Conservation (phyloP, 2,797 vertebrate species). For the Hirundo rustica region DNA sequence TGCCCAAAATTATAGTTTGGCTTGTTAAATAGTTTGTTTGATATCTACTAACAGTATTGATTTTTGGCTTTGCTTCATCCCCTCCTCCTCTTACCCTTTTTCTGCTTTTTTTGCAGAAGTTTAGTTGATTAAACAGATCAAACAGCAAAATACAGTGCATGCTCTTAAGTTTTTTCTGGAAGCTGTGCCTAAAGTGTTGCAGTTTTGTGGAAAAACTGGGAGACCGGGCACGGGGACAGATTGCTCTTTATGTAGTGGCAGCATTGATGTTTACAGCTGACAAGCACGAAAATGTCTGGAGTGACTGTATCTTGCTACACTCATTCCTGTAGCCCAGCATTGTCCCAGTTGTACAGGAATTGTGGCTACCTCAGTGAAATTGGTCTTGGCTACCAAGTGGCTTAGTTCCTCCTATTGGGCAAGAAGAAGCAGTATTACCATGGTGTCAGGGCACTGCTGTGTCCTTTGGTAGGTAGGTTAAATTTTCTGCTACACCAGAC, state of each 20-base stretch:
- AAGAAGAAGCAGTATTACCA: neutral
- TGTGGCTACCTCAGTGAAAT: neutral
- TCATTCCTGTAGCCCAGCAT: neutral
- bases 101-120: neutral
- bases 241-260: neutral
- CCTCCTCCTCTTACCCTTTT: neutral
- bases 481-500: neutral
- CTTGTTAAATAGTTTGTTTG: constrained; percentile 57
- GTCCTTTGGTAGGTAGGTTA: neutral
- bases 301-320: neutral
- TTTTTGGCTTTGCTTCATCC: constrained; percentile 22
- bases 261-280: neutral
- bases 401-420: neutral
- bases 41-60: constrained; percentile 51
- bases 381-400: neutral
- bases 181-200: neutral
- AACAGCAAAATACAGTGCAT: neutral
- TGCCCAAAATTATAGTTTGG: constrained; percentile 21
- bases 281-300: neutral
- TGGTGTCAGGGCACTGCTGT: neutral
- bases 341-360: neutral
- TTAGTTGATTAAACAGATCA: constrained; percentile 1
- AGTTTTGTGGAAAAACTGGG: neutral
- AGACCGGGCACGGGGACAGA: neutral
- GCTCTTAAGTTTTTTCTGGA: constrained; percentile 16